Evolutionary conservation across 1,140 invertebrate genomes (phyloP), one percentile per base, ranked within the genome.

Genomic region (Mycetomoellerius zeteki): DNA sequence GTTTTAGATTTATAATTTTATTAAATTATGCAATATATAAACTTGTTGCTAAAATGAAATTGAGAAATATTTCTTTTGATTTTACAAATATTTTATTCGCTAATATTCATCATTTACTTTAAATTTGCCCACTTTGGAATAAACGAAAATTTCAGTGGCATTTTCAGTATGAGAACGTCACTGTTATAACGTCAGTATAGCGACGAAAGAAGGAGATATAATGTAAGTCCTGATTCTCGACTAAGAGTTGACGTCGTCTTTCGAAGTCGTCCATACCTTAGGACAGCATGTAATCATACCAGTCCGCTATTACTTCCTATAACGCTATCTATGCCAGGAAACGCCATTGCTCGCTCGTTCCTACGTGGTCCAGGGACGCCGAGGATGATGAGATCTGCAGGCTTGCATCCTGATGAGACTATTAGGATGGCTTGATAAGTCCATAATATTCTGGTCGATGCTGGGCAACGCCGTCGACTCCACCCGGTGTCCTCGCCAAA

Each of bases 371-470:
- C 89, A 90, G 91, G 87, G 88, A 92, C 88, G 87, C 90, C 78
- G 91, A 91, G 93, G 92, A 94, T 93, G 93, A 94, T 94, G 94
- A 94, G 94, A 94, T 94, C 94, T 94, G 93, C 94, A 93, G 93
- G 93, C 92, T 93, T 94, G 94, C 93, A 94, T 94, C 93, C 93
- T 94, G 94, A 94, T 94, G 94, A 94, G 94, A 94, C 94, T 94
- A 94, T 94, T 94, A 94, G 92, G 94, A 94, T 94, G 91, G 93
- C 93, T 94, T 94, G 94, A 94, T 94, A 94, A 94, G 94, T 94
- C 93, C 91, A 94, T 94, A 94, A 94, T 94, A 94, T 94, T 94
- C 93, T 91, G 92, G 91, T 93, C 92, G 91, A 93, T 90, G 90
- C 91, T 86, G 86, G 87, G 84, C 86, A 89, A 77, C 90, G 84